Conservation (phyloP, 2,113 vertebrate species). For the Sprattus sprattus region DNA sequence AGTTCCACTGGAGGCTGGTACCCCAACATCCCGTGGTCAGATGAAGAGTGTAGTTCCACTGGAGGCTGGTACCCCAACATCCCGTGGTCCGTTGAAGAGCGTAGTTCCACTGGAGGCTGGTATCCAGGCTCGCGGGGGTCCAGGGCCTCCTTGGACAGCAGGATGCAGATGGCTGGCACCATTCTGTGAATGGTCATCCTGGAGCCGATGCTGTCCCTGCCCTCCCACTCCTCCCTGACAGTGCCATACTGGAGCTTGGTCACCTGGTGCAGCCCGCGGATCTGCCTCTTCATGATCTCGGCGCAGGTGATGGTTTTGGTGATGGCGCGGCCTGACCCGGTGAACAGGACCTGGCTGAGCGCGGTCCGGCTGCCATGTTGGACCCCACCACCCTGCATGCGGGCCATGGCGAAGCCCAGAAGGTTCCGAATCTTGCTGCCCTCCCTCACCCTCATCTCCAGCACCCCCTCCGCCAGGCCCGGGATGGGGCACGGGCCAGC, state of each 20-base stretch:
- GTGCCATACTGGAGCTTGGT: constrained; percentile 84
- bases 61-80: not conserved
- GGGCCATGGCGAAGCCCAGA: constrained; percentile 81
- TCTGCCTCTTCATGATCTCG: constrained; percentile 88
- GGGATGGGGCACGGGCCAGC: constrained; percentile 73
- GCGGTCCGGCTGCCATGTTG: constrained; percentile 51
- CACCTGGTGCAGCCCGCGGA: constrained; percentile 86
- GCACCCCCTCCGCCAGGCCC: constrained; percentile 68
- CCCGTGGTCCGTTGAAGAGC: not conserved
- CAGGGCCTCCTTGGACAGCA: constrained; percentile 88
- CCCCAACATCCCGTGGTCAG: not conserved
- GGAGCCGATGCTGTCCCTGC: constrained; percentile 55
- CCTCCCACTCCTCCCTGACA: constrained; percentile 83
- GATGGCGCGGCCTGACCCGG: constrained; percentile 82
- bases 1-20: not conserved
- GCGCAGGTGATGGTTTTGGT: constrained; percentile 93
- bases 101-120: constrained; percentile 71
- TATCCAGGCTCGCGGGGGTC: constrained; percentile 83
- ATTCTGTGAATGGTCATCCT: constrained; percentile 79
- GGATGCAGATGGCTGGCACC: constrained; percentile 84
- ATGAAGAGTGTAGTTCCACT: not conserved
- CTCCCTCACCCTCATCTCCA: constrained; percentile 90
- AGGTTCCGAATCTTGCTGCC: constrained; percentile 92
- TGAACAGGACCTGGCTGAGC: constrained; percentile 82
- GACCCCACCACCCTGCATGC: constrained; percentile 69